Conservation (phyloP, 1,140 invertebrate species). For the Saxidomus purpurata region DNA sequence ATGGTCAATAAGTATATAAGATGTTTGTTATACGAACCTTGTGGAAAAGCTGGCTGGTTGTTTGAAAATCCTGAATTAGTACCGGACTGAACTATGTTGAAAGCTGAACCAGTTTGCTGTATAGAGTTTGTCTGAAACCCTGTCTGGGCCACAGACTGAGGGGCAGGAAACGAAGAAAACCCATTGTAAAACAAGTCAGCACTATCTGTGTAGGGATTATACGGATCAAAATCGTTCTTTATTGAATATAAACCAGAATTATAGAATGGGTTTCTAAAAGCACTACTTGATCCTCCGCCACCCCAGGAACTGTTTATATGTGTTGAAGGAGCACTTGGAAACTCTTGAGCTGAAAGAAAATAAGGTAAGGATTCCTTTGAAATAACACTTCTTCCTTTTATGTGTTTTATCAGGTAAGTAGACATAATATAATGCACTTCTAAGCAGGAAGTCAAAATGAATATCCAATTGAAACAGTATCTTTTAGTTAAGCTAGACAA, state of each 20-base stretch:
- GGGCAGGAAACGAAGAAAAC: slow-evolving; percentile 52
- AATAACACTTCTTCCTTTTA: no score
- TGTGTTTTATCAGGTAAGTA: no score
- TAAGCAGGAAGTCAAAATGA: no score
- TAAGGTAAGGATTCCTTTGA: no score
- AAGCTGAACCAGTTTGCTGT: slow-evolving; percentile 78
- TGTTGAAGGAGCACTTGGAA: not conserved
- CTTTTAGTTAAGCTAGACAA: no score
- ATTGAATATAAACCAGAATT: slow-evolving; percentile 70
- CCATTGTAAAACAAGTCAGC: slow-evolving; percentile 68
- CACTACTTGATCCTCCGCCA: slow-evolving; percentile 54
- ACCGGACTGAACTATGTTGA: slow-evolving; percentile 82
- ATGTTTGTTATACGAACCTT: slow-evolving; percentile 53
- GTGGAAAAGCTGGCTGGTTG: slow-evolving; percentile 63
- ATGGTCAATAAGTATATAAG: no score
- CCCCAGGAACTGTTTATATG: slow-evolving; percentile 41
- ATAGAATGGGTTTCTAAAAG: slow-evolving; percentile 72
- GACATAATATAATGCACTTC: no score
- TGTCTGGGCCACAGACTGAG: slow-evolving; percentile 61
- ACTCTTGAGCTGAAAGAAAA: slow-evolving; percentile 52
- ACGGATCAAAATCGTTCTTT: slow-evolving; percentile 79
- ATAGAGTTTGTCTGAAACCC: slow-evolving; percentile 54
- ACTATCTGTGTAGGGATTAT: slow-evolving; percentile 71
- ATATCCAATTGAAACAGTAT: no score
- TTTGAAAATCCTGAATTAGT: slow-evolving; percentile 43